These are phyloP conservation scores for Melinopterus prodromus DNA, from an alignment of 2,888 invertebrate species.

Conservation along the genomic window DNA sequence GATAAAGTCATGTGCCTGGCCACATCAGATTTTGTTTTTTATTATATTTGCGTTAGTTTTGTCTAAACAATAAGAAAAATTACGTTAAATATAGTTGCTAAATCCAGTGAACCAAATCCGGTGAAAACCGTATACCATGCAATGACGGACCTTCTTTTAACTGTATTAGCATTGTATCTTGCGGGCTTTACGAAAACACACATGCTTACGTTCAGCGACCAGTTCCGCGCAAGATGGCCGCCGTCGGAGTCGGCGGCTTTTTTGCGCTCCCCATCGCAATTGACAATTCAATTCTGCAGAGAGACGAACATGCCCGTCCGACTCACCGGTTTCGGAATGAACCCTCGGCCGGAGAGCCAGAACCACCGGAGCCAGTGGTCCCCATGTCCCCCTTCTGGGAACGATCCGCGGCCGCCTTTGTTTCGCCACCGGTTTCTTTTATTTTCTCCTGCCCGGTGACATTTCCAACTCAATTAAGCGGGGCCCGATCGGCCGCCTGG, in stretches of 20 bases:
- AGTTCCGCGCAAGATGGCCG: neutral
- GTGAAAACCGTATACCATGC: no score
- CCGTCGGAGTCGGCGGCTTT: neutral
- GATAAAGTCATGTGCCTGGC: no score
- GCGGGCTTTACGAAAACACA: no score
- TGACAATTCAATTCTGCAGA: conserved; percentile 4
- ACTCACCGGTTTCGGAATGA: neutral
- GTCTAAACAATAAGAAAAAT: no score
- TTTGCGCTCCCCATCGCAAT: neutral
- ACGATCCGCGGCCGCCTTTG: conserved; percentile 53
- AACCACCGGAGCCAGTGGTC: neutral
- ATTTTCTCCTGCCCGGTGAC: conserved; percentile 54
- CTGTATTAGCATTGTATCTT: no score
- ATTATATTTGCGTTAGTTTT: no score
- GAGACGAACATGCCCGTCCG: neutral
- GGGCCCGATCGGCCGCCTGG: conserved; percentile 27
- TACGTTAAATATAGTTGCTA: no score
- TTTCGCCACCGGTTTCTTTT: conserved; percentile 52
- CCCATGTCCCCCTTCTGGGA: conserved; percentile 48
- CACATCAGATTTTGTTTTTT: no score
- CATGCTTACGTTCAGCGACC: neutral
- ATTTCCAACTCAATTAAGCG: conserved; percentile 59
- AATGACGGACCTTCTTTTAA: no score
- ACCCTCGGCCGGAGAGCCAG: neutral
- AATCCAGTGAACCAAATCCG: no score